Conservation (phyloP, 2,797 vertebrate species). For the Peromyscus melanophrys region DNA sequence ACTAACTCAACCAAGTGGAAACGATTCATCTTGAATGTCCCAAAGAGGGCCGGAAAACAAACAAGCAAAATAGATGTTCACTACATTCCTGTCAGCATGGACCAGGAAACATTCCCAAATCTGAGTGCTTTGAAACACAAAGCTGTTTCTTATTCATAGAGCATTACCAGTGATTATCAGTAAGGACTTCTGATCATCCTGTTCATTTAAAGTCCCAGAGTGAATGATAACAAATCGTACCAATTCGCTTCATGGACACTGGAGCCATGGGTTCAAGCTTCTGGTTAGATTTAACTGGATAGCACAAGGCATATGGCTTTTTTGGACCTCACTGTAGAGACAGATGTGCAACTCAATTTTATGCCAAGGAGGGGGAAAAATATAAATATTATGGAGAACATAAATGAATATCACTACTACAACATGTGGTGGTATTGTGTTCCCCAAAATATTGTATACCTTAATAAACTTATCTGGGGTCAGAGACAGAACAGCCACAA, state of each 20-base stretch:
- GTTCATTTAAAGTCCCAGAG: background rate
- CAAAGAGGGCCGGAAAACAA: background rate
- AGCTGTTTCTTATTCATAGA: slow-evolving; percentile 21
- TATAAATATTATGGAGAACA: slow-evolving; percentile 12
- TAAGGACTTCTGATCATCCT: background rate
- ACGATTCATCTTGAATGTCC: slow-evolving; percentile 28
- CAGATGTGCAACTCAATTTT: background rate
- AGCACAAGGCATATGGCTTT: slow-evolving; percentile 8
- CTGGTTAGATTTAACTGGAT: background rate
- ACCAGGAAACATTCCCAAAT: background rate
- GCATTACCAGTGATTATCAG: background rate
- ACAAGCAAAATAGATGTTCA: background rate
- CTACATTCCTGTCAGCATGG: background rate
- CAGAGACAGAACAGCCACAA: no score
- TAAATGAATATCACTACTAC: background rate
- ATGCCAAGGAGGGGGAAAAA: background rate
- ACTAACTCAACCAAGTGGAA: background rate
- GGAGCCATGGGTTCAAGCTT: background rate
- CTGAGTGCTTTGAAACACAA: background rate
- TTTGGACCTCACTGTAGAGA: background rate
- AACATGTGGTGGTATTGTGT: no score
- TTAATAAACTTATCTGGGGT: no score
- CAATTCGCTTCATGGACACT: background rate
- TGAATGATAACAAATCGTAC: background rate
- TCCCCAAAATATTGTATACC: no score